phyloP scores from a whole-genome alignment of 2,113 vertebrate genomes.

The Brevimyrus niger region DNA sequence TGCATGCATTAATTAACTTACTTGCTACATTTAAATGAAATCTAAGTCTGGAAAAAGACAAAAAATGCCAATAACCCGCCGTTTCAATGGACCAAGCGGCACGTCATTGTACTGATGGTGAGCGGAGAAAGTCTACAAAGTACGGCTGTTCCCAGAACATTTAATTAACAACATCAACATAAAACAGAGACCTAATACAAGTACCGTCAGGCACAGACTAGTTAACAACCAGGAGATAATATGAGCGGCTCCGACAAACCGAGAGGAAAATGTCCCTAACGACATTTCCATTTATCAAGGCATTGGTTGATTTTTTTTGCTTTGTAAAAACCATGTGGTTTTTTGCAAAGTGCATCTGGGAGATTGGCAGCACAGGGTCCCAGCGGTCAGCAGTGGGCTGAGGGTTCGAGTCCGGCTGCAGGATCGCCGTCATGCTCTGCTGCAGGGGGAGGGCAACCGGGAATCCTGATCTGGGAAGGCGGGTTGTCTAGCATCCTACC shows the following conservation, averaged over 20 bases:
- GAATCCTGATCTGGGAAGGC: neutral
- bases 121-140: neutral
- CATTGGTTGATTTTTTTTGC: neutral
- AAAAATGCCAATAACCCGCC: neutral
- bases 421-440: neutral
- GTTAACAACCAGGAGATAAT: neutral
- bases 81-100: neutral
- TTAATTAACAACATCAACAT: neutral
- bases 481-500: neutral
- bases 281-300: neutral
- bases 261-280: neutral
- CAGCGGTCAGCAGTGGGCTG: too few relatives aligned
- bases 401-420: too few relatives aligned
- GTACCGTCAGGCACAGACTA: neutral
- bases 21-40: neutral
- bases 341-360: neutral
- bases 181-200: neutral
- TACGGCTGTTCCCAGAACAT: neutral
- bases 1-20: neutral
- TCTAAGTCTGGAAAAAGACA: neutral
- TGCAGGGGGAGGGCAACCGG: neutral
- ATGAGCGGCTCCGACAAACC: neutral
- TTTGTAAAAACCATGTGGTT: neutral
- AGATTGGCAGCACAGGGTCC: neutral
- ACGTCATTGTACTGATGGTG: neutral